Percentiles rank a stretch among this genome's conserved stretches.
These are phyloP conservation scores for Aphaenogaster rudis DNA, from an alignment of 1,140 invertebrate species.

Conservation along the genomic window DNA sequence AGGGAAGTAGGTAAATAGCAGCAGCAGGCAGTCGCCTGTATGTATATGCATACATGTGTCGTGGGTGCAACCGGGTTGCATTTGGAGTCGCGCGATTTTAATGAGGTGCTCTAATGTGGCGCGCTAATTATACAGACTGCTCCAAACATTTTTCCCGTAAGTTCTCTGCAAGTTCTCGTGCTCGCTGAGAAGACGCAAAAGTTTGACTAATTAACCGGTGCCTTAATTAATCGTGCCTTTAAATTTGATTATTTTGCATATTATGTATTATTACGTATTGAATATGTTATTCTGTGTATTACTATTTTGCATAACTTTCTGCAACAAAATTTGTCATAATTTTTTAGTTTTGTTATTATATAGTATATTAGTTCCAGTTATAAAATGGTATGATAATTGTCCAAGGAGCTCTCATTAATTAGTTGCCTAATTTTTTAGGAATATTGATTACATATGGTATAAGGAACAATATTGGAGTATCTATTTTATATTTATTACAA, in stretches of 20 bases:
- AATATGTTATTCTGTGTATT: background rate
- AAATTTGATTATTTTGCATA: background rate
- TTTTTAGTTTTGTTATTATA: background rate
- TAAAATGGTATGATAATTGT: background rate
- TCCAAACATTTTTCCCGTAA: conserved; percentile 3
- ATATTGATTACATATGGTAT: conserved; percentile 14
- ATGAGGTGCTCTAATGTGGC: conserved; percentile 77
- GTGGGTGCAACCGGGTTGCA: conserved; percentile 52
- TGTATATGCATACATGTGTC: conserved; percentile 57
- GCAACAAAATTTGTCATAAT: background rate
- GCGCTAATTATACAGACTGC: conserved; percentile 75
- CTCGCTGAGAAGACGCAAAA: background rate
- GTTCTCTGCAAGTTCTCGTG: background rate
- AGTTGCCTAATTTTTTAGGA: background rate
- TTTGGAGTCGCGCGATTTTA: conserved; percentile 71
- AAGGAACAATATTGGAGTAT: background rate
- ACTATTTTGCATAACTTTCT: background rate
- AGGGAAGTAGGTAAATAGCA: conserved; percentile 47
- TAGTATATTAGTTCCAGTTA: background rate
- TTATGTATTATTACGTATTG: background rate
- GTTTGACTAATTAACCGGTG: background rate
- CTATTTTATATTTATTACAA: conserved; percentile 41
- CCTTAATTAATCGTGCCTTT: background rate
- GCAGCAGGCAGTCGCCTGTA: conserved; percentile 30
- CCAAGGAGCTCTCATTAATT: background rate